phyloP scores from a whole-genome alignment of 2,113 vertebrate species.

The Parus major region DNA sequence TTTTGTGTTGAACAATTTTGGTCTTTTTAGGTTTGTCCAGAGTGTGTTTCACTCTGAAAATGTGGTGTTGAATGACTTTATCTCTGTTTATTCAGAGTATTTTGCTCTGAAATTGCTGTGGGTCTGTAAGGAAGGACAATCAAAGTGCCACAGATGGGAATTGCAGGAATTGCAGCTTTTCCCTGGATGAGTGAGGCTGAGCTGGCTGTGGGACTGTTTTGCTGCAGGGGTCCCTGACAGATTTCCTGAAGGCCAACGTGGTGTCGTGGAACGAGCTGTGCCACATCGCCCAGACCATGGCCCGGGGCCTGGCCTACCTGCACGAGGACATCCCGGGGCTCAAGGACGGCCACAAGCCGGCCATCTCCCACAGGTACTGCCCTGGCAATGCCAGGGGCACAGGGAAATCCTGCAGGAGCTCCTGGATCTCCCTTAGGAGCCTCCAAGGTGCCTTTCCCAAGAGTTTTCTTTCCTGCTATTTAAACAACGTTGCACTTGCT shows the following conservation, averaged over 20 bases:
- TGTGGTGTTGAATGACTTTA: not conserved
- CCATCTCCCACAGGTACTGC: conserved; percentile 88
- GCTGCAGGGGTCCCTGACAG: conserved; percentile 91
- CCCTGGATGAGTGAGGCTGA: not conserved
- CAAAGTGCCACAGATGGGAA: fast-evolving
- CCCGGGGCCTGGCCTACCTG: conserved; percentile 93
- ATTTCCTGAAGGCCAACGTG: conserved; percentile 96
- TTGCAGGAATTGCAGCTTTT: not conserved
- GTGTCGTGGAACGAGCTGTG: conserved; percentile 97
- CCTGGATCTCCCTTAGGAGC: fast-evolving
- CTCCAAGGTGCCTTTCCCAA: fast-evolving
- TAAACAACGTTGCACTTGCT: not conserved
- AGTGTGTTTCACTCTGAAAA: not conserved
- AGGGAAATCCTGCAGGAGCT: not conserved
- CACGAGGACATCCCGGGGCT: conserved; percentile 96
- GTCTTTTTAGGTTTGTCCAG: not conserved
- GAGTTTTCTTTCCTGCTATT: not conserved
- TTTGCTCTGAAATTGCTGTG: not conserved
- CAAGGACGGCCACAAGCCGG: conserved; percentile 96
- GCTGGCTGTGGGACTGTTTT: fast-evolving
- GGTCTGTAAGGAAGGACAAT: fast-evolving
- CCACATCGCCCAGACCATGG: conserved; percentile 92
- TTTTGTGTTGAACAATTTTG: not conserved
- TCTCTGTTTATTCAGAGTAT: not conserved
- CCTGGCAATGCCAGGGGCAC: not conserved